Conservation (phyloP, 2,113 vertebrate species). For the Hypocryptadius cinnamomeus region DNA sequence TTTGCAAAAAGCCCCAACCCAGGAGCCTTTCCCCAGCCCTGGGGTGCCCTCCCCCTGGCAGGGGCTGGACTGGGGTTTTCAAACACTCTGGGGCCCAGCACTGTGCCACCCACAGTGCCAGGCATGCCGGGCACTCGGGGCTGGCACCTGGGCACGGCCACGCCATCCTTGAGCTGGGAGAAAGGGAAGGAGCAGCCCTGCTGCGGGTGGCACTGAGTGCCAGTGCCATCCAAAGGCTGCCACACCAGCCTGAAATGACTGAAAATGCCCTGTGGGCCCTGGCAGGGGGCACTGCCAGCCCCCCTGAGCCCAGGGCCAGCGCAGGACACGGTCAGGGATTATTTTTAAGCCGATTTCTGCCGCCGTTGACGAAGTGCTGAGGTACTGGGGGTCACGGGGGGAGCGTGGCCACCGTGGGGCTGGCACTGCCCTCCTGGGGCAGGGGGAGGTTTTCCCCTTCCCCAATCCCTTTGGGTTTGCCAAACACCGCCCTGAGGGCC, state of each 20-base stretch:
- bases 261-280: not conserved
- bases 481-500: not conserved
- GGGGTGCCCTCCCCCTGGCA: not conserved
- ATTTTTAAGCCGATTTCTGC: not conserved
- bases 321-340: not conserved
- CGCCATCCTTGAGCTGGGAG: fast-evolving
- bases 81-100: fast-evolving
- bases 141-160: fast-evolving
- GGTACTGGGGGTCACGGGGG: not conserved
- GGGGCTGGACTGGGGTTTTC: not conserved
- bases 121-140: fast-evolving
- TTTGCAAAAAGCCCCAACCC: not conserved
- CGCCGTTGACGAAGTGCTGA: not conserved
- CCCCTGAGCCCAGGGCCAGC: not conserved
- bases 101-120: fast-evolving
- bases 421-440: not conserved
- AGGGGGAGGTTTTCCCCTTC: not conserved
- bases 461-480: not conserved
- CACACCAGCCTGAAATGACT: not conserved
- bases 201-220: not conserved
- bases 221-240: not conserved
- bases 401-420: not conserved
- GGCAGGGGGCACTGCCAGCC: not conserved
- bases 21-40: not conserved
- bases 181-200: not conserved